Evolutionary conservation across 2,888 invertebrate species (phyloP).

Genomic region (Drosophila affinis): DNA sequence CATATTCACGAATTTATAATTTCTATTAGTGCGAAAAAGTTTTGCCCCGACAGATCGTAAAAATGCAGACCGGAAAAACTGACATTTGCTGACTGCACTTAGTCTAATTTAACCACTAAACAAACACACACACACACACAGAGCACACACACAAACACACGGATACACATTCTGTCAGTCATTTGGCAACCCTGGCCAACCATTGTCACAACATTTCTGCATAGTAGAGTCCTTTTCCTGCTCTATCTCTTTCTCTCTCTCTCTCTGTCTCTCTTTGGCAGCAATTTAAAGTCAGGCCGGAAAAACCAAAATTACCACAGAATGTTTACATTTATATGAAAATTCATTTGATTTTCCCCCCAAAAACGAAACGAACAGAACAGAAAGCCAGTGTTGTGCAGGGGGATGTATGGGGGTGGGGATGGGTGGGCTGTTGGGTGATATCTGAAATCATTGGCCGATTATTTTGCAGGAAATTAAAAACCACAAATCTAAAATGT

Average conservation of each 20-base stretch:
- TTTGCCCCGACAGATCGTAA: slow-evolving; percentile 47
- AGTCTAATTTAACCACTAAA: slow-evolving; percentile 72
- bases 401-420: too few species aligned
- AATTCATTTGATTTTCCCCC: slow-evolving; percentile 49
- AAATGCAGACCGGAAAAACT: slow-evolving; percentile 44
- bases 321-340: slow-evolving; percentile 62
- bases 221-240: not conserved
- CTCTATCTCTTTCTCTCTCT: slow-evolving; percentile 18
- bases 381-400: not conserved
- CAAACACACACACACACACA: slow-evolving; percentile 25
- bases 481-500: slow-evolving; percentile 80
- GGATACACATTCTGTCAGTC: slow-evolving; percentile 48
- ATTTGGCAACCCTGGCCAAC: slow-evolving; percentile 55
- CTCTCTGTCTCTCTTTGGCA: slow-evolving; percentile 6
- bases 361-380: not conserved
- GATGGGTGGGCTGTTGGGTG: not conserved
- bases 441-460: slow-evolving; percentile 31
- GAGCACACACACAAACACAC: slow-evolving; percentile 6
- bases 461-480: slow-evolving; percentile 78
- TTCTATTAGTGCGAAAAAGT: slow-evolving; percentile 60
- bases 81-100: slow-evolving; percentile 63
- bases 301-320: slow-evolving; percentile 57
- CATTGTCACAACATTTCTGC: slow-evolving; percentile 59
- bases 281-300: slow-evolving; percentile 54
- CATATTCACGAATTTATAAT: slow-evolving; percentile 52